Evolutionary conservation across 2,888 invertebrate species (phyloP).

Genomic region (Trachelus stipa): DNA sequence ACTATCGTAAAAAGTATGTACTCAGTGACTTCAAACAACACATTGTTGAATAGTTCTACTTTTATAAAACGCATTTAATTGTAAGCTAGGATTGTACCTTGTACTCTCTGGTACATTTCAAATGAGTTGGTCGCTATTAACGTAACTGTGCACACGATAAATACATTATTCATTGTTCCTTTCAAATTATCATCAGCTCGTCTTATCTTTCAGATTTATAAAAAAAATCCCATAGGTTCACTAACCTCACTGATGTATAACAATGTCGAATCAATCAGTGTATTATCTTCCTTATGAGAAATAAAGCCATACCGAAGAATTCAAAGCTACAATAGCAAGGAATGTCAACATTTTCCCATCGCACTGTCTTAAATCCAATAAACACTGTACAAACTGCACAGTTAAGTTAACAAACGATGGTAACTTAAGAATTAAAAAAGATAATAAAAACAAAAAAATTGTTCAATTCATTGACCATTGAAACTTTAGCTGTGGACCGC

Average conservation of each 20-base stretch:
- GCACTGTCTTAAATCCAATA: background rate
- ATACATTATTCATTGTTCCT: slow-evolving; percentile 2
- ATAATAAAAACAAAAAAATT: slow-evolving; percentile 7
- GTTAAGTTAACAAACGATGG: background rate
- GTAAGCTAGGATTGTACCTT: background rate
- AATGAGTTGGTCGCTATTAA: slow-evolving; percentile 8
- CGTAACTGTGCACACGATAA: slow-evolving; percentile 1
- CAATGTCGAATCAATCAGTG: background rate
- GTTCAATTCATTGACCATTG: slow-evolving; percentile 9
- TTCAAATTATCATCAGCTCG: background rate
- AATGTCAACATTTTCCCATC: background rate
- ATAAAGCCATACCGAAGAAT: background rate
- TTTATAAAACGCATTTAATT: background rate
- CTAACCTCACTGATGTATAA: background rate
- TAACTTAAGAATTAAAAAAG: background rate
- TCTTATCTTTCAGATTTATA: background rate
- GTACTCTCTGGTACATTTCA: slow-evolving; percentile 20
- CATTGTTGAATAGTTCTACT: background rate
- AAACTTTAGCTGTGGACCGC: slow-evolving; percentile 4
- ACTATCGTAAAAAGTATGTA: background rate
- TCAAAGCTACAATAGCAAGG: background rate
- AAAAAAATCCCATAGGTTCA: background rate
- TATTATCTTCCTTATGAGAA: background rate
- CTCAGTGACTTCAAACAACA: background rate
- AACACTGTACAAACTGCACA: background rate